A percentile compares a stretch with the other conserved stretches of the same genome.
Conservation (phyloP, 2,113 vertebrate genomes). For the Ginglymostoma cirratum region DNA sequence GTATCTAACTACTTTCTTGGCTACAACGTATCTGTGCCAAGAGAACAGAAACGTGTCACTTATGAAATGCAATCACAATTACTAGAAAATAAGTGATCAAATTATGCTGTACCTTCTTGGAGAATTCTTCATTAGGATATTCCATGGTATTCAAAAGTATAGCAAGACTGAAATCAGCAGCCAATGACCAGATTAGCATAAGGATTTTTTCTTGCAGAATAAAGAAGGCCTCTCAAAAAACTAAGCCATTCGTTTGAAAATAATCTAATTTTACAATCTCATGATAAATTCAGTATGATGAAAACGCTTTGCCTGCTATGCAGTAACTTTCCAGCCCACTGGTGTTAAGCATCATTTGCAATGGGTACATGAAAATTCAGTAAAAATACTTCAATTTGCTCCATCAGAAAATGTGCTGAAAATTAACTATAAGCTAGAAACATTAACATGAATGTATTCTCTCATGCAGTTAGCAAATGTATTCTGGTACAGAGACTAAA, state of each 20-base stretch:
- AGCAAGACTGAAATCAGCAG: neutral
- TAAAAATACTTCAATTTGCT: neutral
- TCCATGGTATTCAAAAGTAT: neutral
- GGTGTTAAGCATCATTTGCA: neutral
- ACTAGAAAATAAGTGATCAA: neutral
- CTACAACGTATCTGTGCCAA: neutral
- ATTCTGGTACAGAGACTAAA: too few relatives aligned
- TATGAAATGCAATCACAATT: neutral
- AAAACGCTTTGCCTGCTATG: neutral
- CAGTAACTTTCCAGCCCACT: neutral
- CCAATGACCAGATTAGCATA: neutral
- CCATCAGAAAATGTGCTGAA: neutral
- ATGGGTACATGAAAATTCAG: neutral
- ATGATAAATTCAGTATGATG: neutral
- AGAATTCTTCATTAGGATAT: neutral
- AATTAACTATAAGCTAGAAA: neutral
- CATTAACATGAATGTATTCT: neutral
- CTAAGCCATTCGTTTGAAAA: neutral
- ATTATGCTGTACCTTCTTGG: neutral
- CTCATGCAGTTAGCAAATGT: neutral
- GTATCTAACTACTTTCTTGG: neutral
- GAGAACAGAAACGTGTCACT: neutral
- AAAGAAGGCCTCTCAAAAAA: neutral
- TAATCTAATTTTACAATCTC: neutral
- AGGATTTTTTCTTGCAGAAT: neutral